A percentile compares a stretch with the other conserved stretches of the same genome.
These are phyloP conservation scores for Athalia rosae DNA, from an alignment of 2,888 invertebrate species.

Conservation along the genomic window DNA sequence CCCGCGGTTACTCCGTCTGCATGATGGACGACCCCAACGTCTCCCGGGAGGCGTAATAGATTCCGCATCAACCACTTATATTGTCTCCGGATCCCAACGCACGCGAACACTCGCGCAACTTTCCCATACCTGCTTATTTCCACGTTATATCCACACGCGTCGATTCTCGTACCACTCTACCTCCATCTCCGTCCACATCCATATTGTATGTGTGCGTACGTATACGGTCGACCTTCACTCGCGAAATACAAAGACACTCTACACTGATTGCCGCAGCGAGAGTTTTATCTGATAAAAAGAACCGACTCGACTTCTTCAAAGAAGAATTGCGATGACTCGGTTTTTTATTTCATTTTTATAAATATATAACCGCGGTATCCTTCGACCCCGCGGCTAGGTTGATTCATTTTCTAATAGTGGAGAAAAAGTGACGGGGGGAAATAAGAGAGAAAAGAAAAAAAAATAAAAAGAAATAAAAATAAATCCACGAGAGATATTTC, in stretches of 20 bases:
- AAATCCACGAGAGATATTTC: too few species aligned
- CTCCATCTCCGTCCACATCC: neutral
- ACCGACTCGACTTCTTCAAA: too few species aligned
- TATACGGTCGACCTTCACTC: too few species aligned
- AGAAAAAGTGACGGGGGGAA: neutral
- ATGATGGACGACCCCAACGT: slow-evolving; percentile 54
- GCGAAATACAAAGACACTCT: too few species aligned
- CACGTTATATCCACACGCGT: too few species aligned
- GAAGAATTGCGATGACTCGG: too few species aligned
- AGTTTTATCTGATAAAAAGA: too few species aligned
- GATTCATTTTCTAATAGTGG: too few species aligned
- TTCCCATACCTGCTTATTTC: neutral
- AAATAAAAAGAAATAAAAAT: neutral
- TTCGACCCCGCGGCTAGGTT: too few species aligned
- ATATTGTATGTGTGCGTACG: too few species aligned
- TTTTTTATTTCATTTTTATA: too few species aligned
- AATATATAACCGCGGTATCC: too few species aligned
- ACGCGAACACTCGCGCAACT: slow-evolving; percentile 13
- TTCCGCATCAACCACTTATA: slow-evolving; percentile 55
- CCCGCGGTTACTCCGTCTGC: slow-evolving; percentile 51
- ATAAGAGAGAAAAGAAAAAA: neutral
- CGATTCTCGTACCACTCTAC: neutral
- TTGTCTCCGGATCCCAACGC: slow-evolving; percentile 41
- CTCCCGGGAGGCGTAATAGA: slow-evolving; percentile 54
- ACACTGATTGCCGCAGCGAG: neutral